phyloP scores from a whole-genome alignment of 2,888 invertebrate species.

The Sarcophaga carnaria region DNA sequence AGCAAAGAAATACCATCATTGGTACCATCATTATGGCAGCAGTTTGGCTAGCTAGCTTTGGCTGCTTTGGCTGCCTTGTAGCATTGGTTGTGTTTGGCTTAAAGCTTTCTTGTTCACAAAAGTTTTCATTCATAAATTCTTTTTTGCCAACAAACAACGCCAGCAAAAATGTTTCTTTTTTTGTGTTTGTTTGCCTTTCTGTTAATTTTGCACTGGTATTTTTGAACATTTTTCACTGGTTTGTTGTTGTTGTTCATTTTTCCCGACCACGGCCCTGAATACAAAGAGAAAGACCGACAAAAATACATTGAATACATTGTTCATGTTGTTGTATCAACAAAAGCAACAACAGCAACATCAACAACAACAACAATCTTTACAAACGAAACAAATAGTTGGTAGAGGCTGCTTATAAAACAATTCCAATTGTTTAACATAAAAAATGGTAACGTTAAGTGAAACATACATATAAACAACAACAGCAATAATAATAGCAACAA shows the following conservation, averaged over 20 bases:
- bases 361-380: too few species aligned
- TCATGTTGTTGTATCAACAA: background rate
- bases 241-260: background rate
- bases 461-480: conserved; percentile 29
- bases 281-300: conserved; percentile 64
- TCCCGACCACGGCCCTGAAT: background rate
- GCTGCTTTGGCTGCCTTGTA: background rate
- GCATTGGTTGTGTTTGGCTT: background rate
- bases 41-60: background rate
- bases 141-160: conserved; percentile 28
- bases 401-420: conserved; percentile 50
- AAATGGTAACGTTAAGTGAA: conserved; percentile 30
- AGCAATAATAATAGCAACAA: conserved; percentile 5
- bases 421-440: conserved; percentile 58
- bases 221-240: conserved; percentile 50
- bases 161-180: conserved; percentile 12
- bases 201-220: conserved; percentile 69
- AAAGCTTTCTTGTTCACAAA: conserved; percentile 55
- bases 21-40: background rate
- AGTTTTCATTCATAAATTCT: conserved; percentile 69
- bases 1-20: too few species aligned
- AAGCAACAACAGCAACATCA: background rate
- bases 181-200: conserved; percentile 55
- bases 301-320: conserved; percentile 35
- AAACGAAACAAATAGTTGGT: background rate